Conservation (phyloP, 2,888 invertebrate species). For the Lasius platythorax region DNA sequence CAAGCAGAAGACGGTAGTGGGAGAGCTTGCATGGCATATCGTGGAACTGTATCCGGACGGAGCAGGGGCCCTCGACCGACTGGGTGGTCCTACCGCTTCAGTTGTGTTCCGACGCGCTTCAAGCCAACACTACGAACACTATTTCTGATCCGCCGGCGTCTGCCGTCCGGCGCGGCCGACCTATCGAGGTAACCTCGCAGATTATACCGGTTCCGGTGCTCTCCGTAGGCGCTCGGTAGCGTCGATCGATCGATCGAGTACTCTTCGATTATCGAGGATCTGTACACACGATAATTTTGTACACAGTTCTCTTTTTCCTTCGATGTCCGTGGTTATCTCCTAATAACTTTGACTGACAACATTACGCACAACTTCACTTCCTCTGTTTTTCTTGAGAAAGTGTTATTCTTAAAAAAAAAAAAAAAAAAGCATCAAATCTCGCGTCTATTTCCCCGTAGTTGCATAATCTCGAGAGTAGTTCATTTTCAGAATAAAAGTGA, state of each 20-base stretch:
- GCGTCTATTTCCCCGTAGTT: not conserved
- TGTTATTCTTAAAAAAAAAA: not conserved
- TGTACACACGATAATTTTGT: constrained; percentile 10
- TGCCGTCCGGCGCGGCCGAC: constrained; percentile 52
- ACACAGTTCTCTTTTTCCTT: not conserved
- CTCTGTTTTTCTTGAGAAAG: not conserved
- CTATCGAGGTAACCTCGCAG: constrained; percentile 48
- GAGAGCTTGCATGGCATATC: constrained; percentile 81
- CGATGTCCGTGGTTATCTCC: not conserved
- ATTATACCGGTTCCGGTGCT: constrained; percentile 34
- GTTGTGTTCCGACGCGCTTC: constrained; percentile 86
- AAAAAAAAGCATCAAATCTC: not conserved
- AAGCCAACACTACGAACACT: constrained; percentile 83
- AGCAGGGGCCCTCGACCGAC: constrained; percentile 83
- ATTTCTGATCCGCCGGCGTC: constrained; percentile 74
- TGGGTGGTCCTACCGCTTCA: constrained; percentile 86
- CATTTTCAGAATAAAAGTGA: not conserved
- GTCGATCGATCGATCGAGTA: constrained; percentile 17
- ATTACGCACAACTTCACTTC: not conserved
- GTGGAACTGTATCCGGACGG: constrained; percentile 83
- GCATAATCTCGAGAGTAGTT: not conserved
- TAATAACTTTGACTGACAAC: not conserved
- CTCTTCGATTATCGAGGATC: not conserved
- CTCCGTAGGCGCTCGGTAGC: constrained; percentile 21
- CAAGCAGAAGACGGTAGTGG: constrained; percentile 81